Percentiles rank a stretch among this genome's conserved stretches.
Evolutionary conservation across 2,113 vertebrate genomes (phyloP).

Genomic region (Eupsittula cactorum): DNA sequence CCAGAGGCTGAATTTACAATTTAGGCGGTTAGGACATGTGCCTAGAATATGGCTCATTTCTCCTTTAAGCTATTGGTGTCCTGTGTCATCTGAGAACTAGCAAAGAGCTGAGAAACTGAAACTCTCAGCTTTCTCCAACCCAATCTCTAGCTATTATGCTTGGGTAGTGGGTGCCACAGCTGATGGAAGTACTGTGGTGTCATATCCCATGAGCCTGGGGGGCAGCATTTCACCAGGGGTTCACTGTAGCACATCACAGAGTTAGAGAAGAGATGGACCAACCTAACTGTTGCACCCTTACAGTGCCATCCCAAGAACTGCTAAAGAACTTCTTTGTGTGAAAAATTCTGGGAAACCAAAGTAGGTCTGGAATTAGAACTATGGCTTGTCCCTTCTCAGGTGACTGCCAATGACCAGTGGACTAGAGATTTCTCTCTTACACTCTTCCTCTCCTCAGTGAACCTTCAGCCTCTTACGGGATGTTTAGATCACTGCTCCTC

Average conservation of each 20-base stretch:
- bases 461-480: neutral
- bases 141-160: neutral
- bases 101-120: neutral
- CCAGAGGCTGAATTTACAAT: neutral
- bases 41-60: neutral
- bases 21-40: neutral
- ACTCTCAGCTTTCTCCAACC: neutral
- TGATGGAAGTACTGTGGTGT: neutral
- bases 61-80: neutral
- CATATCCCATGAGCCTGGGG: neutral
- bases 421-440: neutral
- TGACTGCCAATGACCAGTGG: neutral
- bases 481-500: neutral
- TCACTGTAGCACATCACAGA: neutral
- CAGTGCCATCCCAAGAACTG: neutral
- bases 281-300: neutral
- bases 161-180: neutral
- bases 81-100: neutral
- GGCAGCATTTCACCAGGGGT: neutral
- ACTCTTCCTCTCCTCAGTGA: neutral
- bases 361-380: neutral
- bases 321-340: neutral
- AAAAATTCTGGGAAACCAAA: neutral
- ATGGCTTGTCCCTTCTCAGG: neutral
- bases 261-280: neutral